Base-by-base conservation (phyloP, 2,113 vertebrate genomes). In the Prochilodus magdalenae region DNA sequence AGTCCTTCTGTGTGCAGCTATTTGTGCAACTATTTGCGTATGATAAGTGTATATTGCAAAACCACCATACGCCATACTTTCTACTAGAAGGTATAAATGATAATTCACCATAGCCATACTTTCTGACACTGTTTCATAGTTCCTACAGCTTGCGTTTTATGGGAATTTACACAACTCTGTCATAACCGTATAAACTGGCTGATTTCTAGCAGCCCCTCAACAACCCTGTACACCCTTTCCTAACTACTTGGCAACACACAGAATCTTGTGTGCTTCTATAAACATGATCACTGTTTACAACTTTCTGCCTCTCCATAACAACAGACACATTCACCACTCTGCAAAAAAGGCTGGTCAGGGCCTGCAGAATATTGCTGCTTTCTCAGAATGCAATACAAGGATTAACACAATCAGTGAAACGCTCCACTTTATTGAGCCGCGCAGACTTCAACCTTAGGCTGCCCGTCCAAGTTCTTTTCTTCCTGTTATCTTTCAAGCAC, bases 351-450 rank as follows among this genome's bases (percentile, higher is more conserved):
- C 73, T 26, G 11, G 44, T 65, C 36, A 12, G 16, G 22, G 33
- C 44, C 33, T n/a, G 66, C 33, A 30, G 30, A 26, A 36, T 27
- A 74, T 70, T 49, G 62, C 70, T 11, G 22, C 66, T 33, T 66
- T 73, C 36, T 76, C 30, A 71, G 75, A 67, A 59, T 84, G 72
- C 67, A 60, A 40, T 66, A 72, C 20, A 11, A 66, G 83, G 59
- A 77, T 84, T 84, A 81, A 30, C 24, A 14, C 63, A 44, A 60
- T 75, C 59, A 70, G 40, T 51, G 30, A 60, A 79, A 47, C 30
- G 24, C 33, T 70, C 30, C 44, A 24, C 65, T 24, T 74, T 55
- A 8, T 55, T 67, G 30, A 36, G 71, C 66, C 44, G 57, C 26
- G 60, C 26, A 49, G 53, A 71, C 72, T 44, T 49, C 71, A 53